Evolutionary conservation across 1,140 invertebrate species (phyloP), one percentile per base, ranked within the genome.

Genomic region (Reticulitermes speratus): DNA sequence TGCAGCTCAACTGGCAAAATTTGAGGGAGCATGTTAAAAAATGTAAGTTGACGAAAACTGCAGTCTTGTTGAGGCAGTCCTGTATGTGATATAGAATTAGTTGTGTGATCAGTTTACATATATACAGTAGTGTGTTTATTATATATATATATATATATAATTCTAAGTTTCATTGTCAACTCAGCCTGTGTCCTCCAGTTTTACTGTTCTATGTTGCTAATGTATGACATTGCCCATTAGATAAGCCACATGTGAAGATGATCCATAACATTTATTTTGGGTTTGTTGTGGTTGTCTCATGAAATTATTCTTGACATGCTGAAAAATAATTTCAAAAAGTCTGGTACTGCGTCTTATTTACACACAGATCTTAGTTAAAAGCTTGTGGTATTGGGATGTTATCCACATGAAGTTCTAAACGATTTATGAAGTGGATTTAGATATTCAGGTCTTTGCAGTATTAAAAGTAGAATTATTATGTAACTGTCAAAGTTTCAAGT

Each of bases 211-310:
- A 69, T 69, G 19, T 69, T 69, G 65, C 65, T 25, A 69, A 8
- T 5, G n/a, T 69, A 12, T 69, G 65, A 69, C 25, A 69, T 65
- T 65, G 19, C n/a, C 65, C n/a, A 69, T 69, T n/a, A 69, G 65
- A 69, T 69, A 69, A 69, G n/a, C 65, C 65, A 69, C 19, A 69
- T n/a, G n/a, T 75, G n/a, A 30, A 75, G 65, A 75, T 75, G n/a
- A 30, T 30, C 8, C 16, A n/a, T 75, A 75, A 75, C 16, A 25
- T 30, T n/a, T 8, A 75, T 75, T 25, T 30, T 25, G 5, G 25
- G 65, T 69, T n/a, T 3, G 2, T 75, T 75, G 14, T 30, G 65
- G 65, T 75, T 75, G 7, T 75, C 25, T n/a, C 7, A 75, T 75
- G 65, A 75, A 2, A 30, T 75, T 30, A n/a, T 75, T 75, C n/a